Conservation (phyloP, 2,797 vertebrate genomes). For the Dendrocincla fuliginosa region DNA sequence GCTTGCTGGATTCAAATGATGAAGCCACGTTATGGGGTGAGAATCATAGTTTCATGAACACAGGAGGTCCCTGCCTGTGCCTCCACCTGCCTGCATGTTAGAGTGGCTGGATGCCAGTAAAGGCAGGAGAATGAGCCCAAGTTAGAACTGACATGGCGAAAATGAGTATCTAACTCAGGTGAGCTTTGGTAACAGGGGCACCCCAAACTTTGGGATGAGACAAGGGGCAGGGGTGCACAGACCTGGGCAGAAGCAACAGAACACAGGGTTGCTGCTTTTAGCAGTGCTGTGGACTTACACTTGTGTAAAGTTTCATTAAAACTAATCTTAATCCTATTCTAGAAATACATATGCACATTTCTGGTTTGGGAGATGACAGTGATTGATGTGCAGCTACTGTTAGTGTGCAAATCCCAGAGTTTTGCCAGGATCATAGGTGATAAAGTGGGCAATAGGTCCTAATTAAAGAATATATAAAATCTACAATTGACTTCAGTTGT, state of each 20-base stretch:
- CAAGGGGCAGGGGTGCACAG: background rate
- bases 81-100: accelerated
- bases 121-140: background rate
- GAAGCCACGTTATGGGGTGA: background rate
- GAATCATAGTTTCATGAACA: accelerated
- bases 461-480: background rate
- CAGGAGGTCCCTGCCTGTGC: too few species aligned
- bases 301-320: background rate
- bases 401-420: background rate
- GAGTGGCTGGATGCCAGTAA: background rate
- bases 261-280: background rate
- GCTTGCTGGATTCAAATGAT: background rate
- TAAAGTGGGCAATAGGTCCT: background rate
- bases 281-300: background rate
- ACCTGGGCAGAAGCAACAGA: background rate
- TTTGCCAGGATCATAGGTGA: background rate
- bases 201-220: too few species aligned
- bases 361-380: background rate
- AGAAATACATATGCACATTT: background rate
- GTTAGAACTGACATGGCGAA: background rate
- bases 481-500: background rate
- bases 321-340: background rate
- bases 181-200: background rate
- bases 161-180: background rate
- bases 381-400: background rate